Evolutionary conservation across 2,797 vertebrate genomes (phyloP).

Genomic region (Acrossocheilus wenchowensis): DNA sequence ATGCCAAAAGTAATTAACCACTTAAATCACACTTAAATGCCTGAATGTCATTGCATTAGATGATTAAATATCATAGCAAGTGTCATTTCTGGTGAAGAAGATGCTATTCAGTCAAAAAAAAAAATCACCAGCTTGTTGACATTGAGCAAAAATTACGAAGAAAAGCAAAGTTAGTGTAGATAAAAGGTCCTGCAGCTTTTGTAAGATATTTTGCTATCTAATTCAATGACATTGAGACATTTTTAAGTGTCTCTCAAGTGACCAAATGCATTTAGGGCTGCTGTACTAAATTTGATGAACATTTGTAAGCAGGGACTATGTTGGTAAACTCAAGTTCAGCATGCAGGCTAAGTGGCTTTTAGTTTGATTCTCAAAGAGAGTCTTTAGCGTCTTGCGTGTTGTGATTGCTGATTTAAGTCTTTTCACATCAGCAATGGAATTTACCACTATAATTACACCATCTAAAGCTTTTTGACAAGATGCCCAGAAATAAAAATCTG

Average conservation of each 20-base stretch:
- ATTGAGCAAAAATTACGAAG: neutral
- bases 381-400: slow-evolving; percentile 37
- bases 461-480: slow-evolving; percentile 61
- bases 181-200: neutral
- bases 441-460: slow-evolving; percentile 57
- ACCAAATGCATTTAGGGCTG: neutral
- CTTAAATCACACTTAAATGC: neutral
- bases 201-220: neutral
- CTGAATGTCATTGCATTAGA: neutral
- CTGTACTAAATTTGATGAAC: neutral
- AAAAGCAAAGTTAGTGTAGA: neutral
- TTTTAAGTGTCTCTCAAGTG: neutral
- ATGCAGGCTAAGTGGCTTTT: slow-evolving; percentile 31
- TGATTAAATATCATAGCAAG: neutral
- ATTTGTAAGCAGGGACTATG: neutral
- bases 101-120: neutral
- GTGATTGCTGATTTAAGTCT: slow-evolving; percentile 53
- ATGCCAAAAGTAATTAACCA: neutral
- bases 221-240: neutral
- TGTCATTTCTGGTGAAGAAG: neutral
- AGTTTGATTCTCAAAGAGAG: slow-evolving; percentile 22
- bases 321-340: slow-evolving; percentile 23
- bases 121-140: neutral
- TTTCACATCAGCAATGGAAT: slow-evolving; percentile 55
- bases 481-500: slow-evolving; percentile 60